These are phyloP conservation scores for Hydropsyche betteni DNA, from an alignment of 2,888 invertebrate species.

Conservation along the genomic window DNA sequence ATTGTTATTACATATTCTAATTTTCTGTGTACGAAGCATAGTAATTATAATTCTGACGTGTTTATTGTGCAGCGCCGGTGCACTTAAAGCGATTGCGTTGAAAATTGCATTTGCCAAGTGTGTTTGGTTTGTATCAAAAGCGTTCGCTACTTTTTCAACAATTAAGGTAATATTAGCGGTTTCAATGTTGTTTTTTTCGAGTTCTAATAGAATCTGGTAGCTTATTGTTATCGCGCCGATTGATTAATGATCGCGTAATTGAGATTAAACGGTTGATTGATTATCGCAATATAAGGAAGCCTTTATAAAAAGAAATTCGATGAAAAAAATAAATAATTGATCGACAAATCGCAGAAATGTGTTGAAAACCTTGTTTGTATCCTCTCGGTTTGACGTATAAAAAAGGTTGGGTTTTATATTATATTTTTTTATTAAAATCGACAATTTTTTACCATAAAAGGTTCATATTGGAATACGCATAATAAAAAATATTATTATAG, in stretches of 20 bases:
- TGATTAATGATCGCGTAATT: slow-evolving; percentile 26
- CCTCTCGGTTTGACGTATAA: neutral
- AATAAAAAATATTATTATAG: no score
- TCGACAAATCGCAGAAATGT: neutral
- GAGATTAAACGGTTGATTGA: slow-evolving; percentile 18
- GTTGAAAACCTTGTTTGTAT: neutral
- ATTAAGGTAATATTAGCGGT: no score
- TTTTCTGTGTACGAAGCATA: no score
- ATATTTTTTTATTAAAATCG: no score
- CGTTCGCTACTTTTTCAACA: no score
- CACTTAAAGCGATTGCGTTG: slow-evolving; percentile 20
- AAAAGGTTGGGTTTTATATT: neutral
- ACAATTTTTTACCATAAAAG: no score
- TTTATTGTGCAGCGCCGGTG: slow-evolving; percentile 10
- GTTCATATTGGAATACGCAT: no score
- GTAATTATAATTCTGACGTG: slow-evolving; percentile 3
- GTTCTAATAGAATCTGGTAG: neutral
- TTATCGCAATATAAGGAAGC: neutral
- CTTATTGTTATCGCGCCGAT: slow-evolving; percentile 18
- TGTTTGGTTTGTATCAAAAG: neutral
- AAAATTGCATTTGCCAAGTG: slow-evolving; percentile 22
- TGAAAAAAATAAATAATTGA: no score
- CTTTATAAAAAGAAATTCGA: no score
- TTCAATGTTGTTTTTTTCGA: neutral
- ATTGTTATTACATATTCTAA: no score